phyloP scores from a whole-genome alignment of 2,888 invertebrate genomes.

The Onthophagus sagittarius region DNA sequence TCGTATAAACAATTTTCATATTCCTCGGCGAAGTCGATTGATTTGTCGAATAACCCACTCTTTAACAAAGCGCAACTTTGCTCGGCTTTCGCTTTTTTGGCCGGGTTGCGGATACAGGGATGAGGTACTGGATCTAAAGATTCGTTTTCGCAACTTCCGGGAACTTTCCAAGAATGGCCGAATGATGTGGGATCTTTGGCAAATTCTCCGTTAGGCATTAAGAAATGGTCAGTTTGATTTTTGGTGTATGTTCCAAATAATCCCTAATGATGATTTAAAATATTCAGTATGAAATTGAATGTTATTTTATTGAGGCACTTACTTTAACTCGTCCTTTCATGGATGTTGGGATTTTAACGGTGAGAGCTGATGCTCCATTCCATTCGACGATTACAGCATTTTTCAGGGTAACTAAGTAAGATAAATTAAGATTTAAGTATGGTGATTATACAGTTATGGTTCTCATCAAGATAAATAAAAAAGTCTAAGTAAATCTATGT shows the following conservation, averaged over 20 bases:
- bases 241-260: slow-evolving; percentile 14
- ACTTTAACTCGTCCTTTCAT: slow-evolving; percentile 14
- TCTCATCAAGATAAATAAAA: no score
- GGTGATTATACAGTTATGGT: neutral
- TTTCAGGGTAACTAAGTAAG: neutral
- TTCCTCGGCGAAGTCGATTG: neutral
- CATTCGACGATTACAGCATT: slow-evolving; percentile 12
- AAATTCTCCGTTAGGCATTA: slow-evolving; percentile 13
- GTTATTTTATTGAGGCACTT: neutral
- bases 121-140: neutral
- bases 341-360: slow-evolving; percentile 2
- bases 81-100: slow-evolving; percentile 1
- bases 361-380: slow-evolving; percentile 7
- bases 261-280: slow-evolving; percentile 13
- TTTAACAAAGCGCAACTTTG: slow-evolving; percentile 12
- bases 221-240: slow-evolving; percentile 12
- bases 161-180: slow-evolving; percentile 15
- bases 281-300: neutral
- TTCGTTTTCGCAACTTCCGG: slow-evolving; percentile 4
- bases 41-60: neutral
- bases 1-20: slow-evolving; percentile 19
- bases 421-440: neutral
- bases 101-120: slow-evolving; percentile 9
- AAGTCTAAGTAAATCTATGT: no score
- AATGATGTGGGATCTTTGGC: slow-evolving; percentile 2